These are phyloP conservation scores for Corvus cornix DNA, from an alignment of 2,113 vertebrate genomes.

Conservation along the genomic window DNA sequence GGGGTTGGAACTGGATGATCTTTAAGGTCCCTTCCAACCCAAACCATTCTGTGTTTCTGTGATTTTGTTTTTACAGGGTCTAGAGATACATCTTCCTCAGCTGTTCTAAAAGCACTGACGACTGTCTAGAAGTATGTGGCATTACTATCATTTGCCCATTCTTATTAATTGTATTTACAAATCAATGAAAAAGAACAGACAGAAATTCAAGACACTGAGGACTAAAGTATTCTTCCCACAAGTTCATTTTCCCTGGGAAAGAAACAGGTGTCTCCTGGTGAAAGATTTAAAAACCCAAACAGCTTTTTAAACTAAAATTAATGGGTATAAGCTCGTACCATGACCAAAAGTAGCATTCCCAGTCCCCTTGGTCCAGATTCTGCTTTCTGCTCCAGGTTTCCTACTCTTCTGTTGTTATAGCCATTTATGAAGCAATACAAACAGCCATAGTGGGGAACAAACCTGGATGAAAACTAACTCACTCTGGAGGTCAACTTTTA, in stretches of 20 bases:
- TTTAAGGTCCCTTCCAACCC: background rate
- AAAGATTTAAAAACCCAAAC: background rate
- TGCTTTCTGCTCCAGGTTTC: background rate
- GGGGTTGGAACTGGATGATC: background rate
- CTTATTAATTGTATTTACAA: background rate
- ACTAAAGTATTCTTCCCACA: background rate
- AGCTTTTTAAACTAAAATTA: background rate
- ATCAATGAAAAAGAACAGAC: background rate
- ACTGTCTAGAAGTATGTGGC: background rate
- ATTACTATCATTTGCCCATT: background rate
- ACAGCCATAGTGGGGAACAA: background rate
- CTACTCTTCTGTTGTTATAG: background rate
- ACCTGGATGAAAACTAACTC: background rate
- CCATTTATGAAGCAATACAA: fast-evolving
- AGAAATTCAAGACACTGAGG: background rate
- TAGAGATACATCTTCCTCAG: background rate
- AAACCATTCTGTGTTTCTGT: background rate
- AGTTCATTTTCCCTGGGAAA: background rate
- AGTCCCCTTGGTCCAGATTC: background rate
- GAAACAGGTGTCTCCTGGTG: background rate
- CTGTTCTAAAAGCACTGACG: background rate
- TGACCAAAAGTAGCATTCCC: background rate
- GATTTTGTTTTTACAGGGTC: background rate
- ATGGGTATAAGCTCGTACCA: background rate
- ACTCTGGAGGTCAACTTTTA: background rate